These are phyloP conservation scores for Kryptolebias ocellatus DNA, from an alignment of 2,797 vertebrate genomes.

Conservation along the genomic window DNA sequence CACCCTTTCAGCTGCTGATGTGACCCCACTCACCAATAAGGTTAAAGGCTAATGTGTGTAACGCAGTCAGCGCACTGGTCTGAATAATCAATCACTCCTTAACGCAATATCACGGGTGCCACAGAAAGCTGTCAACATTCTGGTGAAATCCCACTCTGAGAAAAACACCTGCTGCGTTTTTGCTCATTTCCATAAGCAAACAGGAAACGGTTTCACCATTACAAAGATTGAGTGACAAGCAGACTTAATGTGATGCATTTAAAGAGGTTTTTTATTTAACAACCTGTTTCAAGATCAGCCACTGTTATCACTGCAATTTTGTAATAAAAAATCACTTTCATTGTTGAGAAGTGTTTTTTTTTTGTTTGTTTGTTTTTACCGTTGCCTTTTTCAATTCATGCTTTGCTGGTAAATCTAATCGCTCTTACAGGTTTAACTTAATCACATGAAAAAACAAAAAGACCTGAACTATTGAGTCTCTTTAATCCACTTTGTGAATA, in stretches of 20 bases:
- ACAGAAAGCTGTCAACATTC: conserved; percentile 34
- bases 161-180: conserved; percentile 52
- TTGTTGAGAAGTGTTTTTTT: conserved; percentile 51
- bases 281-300: conserved; percentile 39
- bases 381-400: conserved; percentile 41
- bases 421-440: conserved; percentile 71
- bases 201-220: conserved; percentile 12
- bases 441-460: conserved; percentile 62
- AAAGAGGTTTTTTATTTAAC: conserved; percentile 34
- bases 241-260: conserved; percentile 32
- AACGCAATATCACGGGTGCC: conserved; percentile 42
- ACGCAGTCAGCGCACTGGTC: conserved; percentile 57
- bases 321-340: conserved; percentile 25
- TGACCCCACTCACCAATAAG: conserved; percentile 63
- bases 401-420: conserved; percentile 68
- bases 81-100: conserved; percentile 73
- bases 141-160: conserved; percentile 24
- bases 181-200: conserved; percentile 16
- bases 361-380: conserved; percentile 6
- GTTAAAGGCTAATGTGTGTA: conserved; percentile 71
- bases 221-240: conserved; percentile 40
- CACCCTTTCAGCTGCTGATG: conserved; percentile 54
- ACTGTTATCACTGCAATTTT: conserved; percentile 35
- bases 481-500: conserved; percentile 78
- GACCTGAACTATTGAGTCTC: conserved; percentile 65